Percentiles rank a stretch among this genome's conserved stretches.
These are phyloP conservation scores for Rotaria magnacalcarata DNA, from an alignment of 2,888 invertebrate genomes.

Conservation along the genomic window DNA sequence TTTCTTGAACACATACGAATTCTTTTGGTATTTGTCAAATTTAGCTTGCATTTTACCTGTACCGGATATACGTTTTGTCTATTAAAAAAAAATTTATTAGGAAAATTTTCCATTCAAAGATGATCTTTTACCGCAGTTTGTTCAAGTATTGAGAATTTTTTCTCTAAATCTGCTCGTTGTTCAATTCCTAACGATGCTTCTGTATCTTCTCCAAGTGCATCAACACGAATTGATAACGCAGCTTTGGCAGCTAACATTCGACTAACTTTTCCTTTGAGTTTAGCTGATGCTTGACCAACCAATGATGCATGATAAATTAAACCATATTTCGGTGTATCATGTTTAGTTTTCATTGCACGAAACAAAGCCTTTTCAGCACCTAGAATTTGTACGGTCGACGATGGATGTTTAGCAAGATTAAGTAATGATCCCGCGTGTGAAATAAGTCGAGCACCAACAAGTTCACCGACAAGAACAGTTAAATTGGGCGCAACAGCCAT, in stretches of 20 bases:
- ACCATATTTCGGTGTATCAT: slow-evolving; percentile 97
- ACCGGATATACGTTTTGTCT: slow-evolving; percentile 73
- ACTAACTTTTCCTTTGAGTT: slow-evolving; percentile 81
- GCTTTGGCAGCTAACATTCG: slow-evolving; percentile 95
- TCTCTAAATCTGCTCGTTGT: slow-evolving; percentile 81
- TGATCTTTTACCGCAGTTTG: slow-evolving; percentile 71
- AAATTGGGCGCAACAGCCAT: slow-evolving; percentile 96
- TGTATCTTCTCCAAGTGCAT: slow-evolving; percentile 85
- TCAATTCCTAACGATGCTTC: slow-evolving; percentile 77
- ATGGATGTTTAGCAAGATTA: slow-evolving; percentile 92
- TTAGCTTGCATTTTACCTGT: slow-evolving; percentile 78
- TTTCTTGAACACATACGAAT: background rate
- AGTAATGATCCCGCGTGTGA: slow-evolving; percentile 88
- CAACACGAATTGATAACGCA: slow-evolving; percentile 82
- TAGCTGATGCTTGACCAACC: slow-evolving; percentile 79
- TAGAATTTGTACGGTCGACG: slow-evolving; percentile 92
- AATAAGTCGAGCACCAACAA: slow-evolving; percentile 91
- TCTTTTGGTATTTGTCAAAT: slow-evolving; percentile 74
- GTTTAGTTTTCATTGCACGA: slow-evolving; percentile 88
- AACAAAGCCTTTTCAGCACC: slow-evolving; percentile 97
- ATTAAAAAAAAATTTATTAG: background rate
- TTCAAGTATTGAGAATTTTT: slow-evolving; percentile 69
- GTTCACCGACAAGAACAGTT: slow-evolving; percentile 87
- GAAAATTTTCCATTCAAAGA: slow-evolving; percentile 5
- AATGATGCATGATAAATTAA: slow-evolving; percentile 91